phyloP scores from a whole-genome alignment of 1,140 invertebrate genomes.

The Triops longicaudatus region DNA sequence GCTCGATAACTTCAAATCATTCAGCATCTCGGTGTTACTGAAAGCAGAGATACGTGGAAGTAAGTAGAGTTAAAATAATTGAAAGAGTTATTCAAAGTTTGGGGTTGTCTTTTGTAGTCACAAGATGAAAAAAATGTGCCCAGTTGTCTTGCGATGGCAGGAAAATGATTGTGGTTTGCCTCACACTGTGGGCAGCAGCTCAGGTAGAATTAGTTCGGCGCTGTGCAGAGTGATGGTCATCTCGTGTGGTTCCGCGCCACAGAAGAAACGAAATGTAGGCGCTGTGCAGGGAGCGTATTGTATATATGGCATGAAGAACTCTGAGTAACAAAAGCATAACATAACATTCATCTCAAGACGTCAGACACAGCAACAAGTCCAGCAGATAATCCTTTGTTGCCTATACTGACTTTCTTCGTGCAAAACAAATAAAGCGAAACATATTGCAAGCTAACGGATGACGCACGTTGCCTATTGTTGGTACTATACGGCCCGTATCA shows the following conservation, averaged over 20 bases:
- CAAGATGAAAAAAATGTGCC: not conserved
- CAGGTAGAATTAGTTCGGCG: not conserved
- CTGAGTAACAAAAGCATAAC: not conserved
- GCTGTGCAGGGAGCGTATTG: not conserved
- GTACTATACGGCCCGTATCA: too few relatives aligned
- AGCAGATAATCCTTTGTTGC: not conserved
- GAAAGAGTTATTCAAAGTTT: not conserved
- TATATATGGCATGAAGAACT: not conserved
- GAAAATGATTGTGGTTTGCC: not conserved
- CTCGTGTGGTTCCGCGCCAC: not conserved
- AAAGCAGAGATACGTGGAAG: too few relatives aligned
- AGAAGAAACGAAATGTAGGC: not conserved
- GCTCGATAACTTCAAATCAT: too few relatives aligned
- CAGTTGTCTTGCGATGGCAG: not conserved
- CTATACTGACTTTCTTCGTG: not conserved
- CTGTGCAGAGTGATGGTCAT: not conserved
- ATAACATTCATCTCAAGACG: not conserved
- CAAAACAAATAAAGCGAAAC: too few relatives aligned
- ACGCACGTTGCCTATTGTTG: too few relatives aligned
- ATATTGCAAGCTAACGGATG: too few relatives aligned
- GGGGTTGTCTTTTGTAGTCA: not conserved
- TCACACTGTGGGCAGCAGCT: not conserved
- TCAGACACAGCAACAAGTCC: not conserved
- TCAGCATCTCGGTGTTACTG: too few relatives aligned
- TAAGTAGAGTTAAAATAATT: too few relatives aligned